A percentile compares a stretch with the other conserved stretches of the same genome.
phyloP scores from a whole-genome alignment of 2,113 vertebrate genomes.

The Syngnathus scovelli region DNA sequence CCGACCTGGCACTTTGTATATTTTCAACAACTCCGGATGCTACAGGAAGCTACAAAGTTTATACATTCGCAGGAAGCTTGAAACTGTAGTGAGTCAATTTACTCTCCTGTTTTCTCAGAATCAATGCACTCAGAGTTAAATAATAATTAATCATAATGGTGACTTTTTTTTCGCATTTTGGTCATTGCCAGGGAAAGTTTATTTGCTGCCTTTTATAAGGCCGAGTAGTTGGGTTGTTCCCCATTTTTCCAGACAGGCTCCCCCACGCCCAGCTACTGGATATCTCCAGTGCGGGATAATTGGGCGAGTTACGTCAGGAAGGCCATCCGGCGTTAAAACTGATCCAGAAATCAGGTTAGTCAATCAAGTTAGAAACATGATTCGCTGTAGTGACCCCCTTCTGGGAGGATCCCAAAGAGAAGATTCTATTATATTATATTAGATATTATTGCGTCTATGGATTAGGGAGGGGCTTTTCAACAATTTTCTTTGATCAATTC shows the following conservation, averaged over 20 bases:
- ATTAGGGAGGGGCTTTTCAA: not conserved
- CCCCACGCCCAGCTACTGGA: not conserved
- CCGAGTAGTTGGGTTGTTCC: not conserved
- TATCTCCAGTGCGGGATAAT: not conserved
- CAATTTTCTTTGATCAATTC: not conserved
- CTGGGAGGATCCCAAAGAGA: not conserved
- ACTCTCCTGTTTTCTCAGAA: not conserved
- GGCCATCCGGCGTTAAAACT: not conserved
- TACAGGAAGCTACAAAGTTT: not conserved
- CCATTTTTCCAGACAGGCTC: not conserved
- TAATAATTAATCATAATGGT: not conserved
- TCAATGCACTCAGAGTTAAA: not conserved
- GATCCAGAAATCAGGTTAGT: not conserved
- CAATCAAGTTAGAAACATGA: not conserved
- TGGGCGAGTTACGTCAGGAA: not conserved
- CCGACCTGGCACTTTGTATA: not conserved
- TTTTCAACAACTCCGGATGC: not conserved
- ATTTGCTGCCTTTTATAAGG: not conserved
- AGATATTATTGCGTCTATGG: not conserved
- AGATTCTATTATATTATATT: not conserved
- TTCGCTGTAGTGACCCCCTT: not conserved
- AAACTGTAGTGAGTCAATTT: not conserved
- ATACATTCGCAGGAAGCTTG: not conserved
- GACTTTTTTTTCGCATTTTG: not conserved
- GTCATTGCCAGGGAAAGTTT: not conserved